Evolutionary conservation across 2,113 vertebrate genomes (phyloP).

Genomic region (Microtus ochrogaster): DNA sequence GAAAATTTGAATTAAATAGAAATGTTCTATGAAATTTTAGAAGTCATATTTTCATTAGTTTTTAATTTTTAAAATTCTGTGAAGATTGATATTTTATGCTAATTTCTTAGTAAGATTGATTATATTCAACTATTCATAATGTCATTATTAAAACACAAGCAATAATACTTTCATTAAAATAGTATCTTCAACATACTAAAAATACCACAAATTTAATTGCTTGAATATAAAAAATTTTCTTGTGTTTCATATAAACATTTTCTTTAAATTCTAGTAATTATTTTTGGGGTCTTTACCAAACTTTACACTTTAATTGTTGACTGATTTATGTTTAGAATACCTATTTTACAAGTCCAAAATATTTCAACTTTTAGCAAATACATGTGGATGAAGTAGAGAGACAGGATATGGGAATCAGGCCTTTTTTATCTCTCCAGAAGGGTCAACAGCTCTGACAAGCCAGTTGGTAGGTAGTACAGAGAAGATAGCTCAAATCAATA

Average conservation of each 20-base stretch:
- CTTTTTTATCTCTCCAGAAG: not conserved
- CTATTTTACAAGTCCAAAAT: not conserved
- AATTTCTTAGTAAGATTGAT: not conserved
- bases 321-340: not conserved
- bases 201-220: not conserved
- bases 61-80: conserved; percentile 2
- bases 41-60: not conserved
- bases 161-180: not conserved
- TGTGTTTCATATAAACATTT: not conserved
- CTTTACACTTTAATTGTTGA: not conserved
- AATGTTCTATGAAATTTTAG: not conserved
- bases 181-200: not conserved
- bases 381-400: not conserved
- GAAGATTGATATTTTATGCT: conserved; percentile 1
- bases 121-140: not conserved
- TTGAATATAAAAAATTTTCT: not conserved
- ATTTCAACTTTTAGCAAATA: not conserved
- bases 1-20: not conserved
- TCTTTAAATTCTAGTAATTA: not conserved
- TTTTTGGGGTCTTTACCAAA: not conserved
- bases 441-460: not conserved
- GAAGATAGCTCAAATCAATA: not conserved
- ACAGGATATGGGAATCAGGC: not conserved
- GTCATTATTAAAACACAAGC: not conserved
- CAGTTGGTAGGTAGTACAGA: not conserved